Evolutionary conservation across 2,113 vertebrate genomes (phyloP).

Genomic region (Anhinga rufa): DNA sequence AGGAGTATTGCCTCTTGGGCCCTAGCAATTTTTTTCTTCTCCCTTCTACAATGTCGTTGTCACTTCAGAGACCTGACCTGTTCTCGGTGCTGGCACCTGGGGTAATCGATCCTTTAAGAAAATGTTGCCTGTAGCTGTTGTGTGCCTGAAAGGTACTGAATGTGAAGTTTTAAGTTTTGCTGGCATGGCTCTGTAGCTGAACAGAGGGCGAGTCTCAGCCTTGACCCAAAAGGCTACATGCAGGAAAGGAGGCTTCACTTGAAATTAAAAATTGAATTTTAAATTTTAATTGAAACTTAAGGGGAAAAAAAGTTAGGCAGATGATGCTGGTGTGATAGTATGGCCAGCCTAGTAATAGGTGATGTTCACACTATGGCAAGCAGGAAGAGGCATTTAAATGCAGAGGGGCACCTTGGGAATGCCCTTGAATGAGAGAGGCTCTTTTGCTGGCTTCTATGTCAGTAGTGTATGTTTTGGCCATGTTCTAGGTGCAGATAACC

Average conservation of each 20-base stretch:
- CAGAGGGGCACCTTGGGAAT: not conserved
- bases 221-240: not conserved
- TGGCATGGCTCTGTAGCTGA: not conserved
- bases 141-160: not conserved
- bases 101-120: not conserved
- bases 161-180: not conserved
- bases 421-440: not conserved
- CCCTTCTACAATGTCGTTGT: not conserved
- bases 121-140: not conserved
- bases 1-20: not conserved
- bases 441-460: not conserved
- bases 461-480: not conserved
- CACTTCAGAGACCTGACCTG: not conserved
- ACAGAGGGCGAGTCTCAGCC: not conserved
- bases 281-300: not conserved
- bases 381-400: not conserved
- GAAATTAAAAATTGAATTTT: no score
- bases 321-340: not conserved
- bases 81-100: not conserved
- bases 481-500: not conserved
- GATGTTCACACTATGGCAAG: not conserved
- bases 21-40: not conserved
- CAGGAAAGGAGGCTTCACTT: not conserved
- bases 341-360: not conserved
- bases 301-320: rapidly evolving